phyloP scores from a whole-genome alignment of 2,797 vertebrate species.

The Craterocephalus amniculus region DNA sequence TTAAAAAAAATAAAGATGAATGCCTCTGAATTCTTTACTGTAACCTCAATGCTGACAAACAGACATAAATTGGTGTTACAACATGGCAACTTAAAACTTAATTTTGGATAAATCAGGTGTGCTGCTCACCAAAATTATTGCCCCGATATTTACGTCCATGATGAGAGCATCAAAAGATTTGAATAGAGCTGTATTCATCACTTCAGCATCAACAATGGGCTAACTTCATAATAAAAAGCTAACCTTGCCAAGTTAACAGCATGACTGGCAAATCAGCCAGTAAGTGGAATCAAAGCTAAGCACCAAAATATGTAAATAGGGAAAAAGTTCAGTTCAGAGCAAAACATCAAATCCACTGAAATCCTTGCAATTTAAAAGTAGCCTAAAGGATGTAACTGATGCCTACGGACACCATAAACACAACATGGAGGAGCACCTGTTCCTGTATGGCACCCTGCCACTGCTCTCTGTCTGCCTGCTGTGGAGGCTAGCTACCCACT shows the following conservation, averaged over 20 bases:
- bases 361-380: slow-evolving; percentile 57
- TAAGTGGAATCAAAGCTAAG: slow-evolving; percentile 2
- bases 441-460: slow-evolving; percentile 79
- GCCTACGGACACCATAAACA: slow-evolving; percentile 76
- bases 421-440: slow-evolving; percentile 79
- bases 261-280: slow-evolving; percentile 7
- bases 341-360: slow-evolving; percentile 32
- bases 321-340: slow-evolving; percentile 37
- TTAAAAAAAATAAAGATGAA: neutral
- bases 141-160: no score
- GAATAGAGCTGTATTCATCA: neutral
- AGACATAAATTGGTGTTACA: neutral
- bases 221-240: neutral
- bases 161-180: neutral
- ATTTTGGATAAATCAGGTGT: neutral
- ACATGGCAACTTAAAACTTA: neutral
- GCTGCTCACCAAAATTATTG: no score
- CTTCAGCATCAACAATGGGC: neutral
- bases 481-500: slow-evolving; percentile 86
- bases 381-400: slow-evolving; percentile 72
- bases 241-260: slow-evolving; percentile 23
- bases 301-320: slow-evolving; percentile 16
- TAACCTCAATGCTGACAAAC: neutral
- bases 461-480: slow-evolving; percentile 82
- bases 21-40: no score